phyloP scores from a whole-genome alignment of 1,140 invertebrate species.

The Steinernema feltiae region DNA sequence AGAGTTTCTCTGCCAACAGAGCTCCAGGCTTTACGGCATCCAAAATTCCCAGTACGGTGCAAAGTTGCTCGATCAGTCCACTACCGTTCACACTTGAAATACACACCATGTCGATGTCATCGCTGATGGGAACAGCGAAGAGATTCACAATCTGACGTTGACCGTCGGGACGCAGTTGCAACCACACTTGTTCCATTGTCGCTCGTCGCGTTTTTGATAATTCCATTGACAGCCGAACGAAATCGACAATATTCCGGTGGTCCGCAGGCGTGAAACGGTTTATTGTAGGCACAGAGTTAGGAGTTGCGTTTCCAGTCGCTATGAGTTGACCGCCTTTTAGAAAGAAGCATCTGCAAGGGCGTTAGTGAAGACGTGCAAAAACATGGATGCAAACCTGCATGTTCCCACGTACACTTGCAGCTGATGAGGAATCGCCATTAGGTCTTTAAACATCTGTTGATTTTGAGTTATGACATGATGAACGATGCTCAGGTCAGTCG shows the following conservation, averaged over 20 bases:
- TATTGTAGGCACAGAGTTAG: not conserved
- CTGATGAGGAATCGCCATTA: conserved; percentile 2
- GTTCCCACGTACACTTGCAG: not conserved
- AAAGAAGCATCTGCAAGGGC: not conserved
- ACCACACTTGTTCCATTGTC: not conserved
- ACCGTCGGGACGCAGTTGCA: not conserved
- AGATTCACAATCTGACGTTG: not conserved
- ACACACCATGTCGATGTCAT: not conserved
- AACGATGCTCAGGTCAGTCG: not conserved
- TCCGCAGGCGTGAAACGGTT: not conserved
- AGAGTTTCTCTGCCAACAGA: not conserved
- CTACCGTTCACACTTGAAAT: not conserved
- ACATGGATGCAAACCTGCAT: not conserved
- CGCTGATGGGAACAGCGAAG: not conserved
- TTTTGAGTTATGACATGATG: not conserved
- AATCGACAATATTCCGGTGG: not conserved
- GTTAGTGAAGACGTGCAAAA: not conserved
- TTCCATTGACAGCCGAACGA: not conserved
- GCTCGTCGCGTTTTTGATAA: not conserved
- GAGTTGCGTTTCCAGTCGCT: not conserved
- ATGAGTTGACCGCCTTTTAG: not conserved
- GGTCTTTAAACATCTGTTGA: not conserved
- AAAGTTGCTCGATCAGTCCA: not conserved
- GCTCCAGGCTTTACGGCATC: not conserved
- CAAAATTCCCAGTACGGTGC: not conserved